phyloP scores from a whole-genome alignment of 2,797 vertebrate species.

The Thaleichthys pacificus region DNA sequence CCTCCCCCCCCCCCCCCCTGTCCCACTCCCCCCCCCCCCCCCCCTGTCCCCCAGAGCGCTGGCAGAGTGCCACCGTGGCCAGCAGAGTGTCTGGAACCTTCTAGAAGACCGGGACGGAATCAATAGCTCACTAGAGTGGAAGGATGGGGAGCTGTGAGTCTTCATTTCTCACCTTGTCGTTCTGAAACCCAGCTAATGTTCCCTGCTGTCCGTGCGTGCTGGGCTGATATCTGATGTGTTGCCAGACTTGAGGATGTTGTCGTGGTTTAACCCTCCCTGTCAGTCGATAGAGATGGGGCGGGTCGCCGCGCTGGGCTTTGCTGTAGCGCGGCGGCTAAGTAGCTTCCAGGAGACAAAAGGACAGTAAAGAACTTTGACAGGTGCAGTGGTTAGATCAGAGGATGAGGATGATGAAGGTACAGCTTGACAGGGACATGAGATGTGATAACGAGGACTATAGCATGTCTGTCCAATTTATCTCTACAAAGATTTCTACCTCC shows the following conservation, averaged over 20 bases:
- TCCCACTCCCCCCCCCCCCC: conserved; percentile 21
- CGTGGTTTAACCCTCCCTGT: conserved; percentile 22
- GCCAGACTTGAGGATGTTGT: conserved; percentile 27
- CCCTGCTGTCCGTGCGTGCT: conserved; percentile 39
- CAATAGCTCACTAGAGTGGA: conserved; percentile 77
- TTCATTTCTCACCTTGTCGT: conserved; percentile 75
- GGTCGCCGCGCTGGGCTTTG: neutral
- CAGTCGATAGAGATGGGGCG: conserved; percentile 19
- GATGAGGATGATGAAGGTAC: too few species aligned
- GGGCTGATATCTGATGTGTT: conserved; percentile 69
- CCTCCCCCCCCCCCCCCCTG: conserved; percentile 56
- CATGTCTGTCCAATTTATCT: too few species aligned
- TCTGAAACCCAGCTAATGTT: conserved; percentile 74
- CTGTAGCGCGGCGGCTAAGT: neutral
- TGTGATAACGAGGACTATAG: too few species aligned
- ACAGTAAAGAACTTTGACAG: too few species aligned
- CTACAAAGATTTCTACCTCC: too few species aligned
- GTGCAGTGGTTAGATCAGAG: too few species aligned
- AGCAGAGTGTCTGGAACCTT: conserved; percentile 45
- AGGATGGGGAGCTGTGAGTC: conserved; percentile 55
- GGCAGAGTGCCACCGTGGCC: conserved; percentile 60
- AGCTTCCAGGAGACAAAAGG: too few species aligned
- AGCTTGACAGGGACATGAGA: too few species aligned
- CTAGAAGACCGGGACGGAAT: conserved; percentile 59
- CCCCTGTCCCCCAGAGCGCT: conserved; percentile 36